Percentiles rank a stretch among this genome's conserved stretches.
phyloP scores from a whole-genome alignment of 2,888 invertebrate genomes.

The Lasius fuliginosus region DNA sequence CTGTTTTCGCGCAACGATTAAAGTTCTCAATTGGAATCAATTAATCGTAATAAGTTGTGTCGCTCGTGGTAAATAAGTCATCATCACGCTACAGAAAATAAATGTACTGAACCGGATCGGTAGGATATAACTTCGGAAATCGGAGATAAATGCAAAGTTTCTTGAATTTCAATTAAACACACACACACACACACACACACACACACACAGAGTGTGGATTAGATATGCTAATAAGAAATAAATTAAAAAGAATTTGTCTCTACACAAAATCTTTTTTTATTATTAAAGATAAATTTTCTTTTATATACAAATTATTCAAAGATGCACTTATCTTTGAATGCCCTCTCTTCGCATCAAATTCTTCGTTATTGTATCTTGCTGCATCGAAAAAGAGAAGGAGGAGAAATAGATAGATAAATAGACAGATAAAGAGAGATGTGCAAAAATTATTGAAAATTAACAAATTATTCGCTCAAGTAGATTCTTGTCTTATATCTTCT shows the following conservation, averaged over 20 bases:
- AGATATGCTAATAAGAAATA: background rate
- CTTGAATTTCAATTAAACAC: background rate
- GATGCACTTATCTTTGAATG: background rate
- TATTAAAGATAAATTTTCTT: background rate
- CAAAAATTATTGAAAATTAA: background rate
- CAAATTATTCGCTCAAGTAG: background rate
- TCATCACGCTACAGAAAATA: background rate
- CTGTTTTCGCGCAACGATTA: constrained; percentile 46
- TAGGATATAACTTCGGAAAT: background rate
- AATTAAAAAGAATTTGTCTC: background rate
- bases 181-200: no score
- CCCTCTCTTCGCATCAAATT: background rate
- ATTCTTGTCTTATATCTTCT: background rate
- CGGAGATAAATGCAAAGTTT: background rate
- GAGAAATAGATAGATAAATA: no score
- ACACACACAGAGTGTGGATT: background rate
- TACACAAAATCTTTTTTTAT: background rate
- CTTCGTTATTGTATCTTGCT: background rate
- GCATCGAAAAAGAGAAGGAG: background rate
- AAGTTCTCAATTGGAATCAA: constrained; percentile 74
- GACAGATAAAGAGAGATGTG: no score
- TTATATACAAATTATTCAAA: background rate
- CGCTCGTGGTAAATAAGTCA: background rate
- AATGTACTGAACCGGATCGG: background rate
- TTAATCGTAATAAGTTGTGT: constrained; percentile 70